phyloP scores from a whole-genome alignment of 2,113 vertebrate genomes.

The Arothron firmamentum region DNA sequence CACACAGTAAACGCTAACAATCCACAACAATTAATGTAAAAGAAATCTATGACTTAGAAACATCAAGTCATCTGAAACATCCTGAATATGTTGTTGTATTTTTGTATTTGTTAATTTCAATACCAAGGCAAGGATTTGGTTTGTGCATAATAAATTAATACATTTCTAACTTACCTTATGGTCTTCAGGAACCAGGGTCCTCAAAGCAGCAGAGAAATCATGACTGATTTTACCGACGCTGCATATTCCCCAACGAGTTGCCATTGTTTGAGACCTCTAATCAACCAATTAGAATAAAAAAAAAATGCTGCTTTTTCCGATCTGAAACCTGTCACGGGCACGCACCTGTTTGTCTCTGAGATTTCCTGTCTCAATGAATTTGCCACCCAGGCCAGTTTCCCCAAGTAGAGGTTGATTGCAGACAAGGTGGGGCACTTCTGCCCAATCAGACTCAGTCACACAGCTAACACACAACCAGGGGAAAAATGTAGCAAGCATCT shows the following conservation, averaged over 20 bases:
- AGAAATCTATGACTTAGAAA: too few relatives aligned
- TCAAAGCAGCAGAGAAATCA: slow-evolving; percentile 14
- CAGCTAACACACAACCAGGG: neutral
- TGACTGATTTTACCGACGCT: slow-evolving; percentile 17
- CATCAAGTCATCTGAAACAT: too few relatives aligned
- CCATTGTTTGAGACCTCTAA: neutral
- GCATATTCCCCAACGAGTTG: slow-evolving; percentile 24
- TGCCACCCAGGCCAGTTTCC: neutral
- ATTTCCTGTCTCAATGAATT: neutral
- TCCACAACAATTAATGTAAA: too few relatives aligned
- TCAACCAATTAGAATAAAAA: neutral
- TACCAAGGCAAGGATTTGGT: too few relatives aligned
- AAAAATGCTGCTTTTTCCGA: neutral
- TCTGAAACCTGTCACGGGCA: neutral
- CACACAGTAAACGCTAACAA: too few relatives aligned
- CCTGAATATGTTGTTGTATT: too few relatives aligned
- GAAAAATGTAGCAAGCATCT: too few relatives aligned
- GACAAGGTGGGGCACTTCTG: neutral
- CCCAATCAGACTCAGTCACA: neutral
- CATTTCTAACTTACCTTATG: neutral
- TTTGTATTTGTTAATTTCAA: too few relatives aligned
- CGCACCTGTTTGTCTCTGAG: neutral
- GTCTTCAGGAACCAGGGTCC: slow-evolving; percentile 3
- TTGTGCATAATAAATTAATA: neutral
- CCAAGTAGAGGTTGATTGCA: neutral